Evolutionary conservation across 1,140 invertebrate species (phyloP), one percentile per base, ranked within the genome.

Genomic region (Mercenaria mercenaria): DNA sequence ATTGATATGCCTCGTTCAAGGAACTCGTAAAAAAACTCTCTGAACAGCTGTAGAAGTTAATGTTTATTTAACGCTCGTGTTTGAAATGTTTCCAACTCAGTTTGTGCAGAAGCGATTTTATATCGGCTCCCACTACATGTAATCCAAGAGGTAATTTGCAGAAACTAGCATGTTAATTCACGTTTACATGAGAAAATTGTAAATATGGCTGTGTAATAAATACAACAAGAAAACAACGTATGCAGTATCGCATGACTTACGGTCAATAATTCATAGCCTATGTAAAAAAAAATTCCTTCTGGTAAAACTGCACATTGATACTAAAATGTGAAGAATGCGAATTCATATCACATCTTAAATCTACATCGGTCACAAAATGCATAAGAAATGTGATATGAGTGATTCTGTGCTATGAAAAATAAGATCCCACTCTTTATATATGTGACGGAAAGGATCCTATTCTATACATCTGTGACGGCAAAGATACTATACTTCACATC

Each of bases 31-130:
- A 11, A 64, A 64, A 64, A 29, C 59, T 29, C n/a, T 29, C n/a
- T n/a, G 29, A 64, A 29, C 59, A 64, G 59, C 59, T 64, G 59
- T 64, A 64, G 59, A 64, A 29, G 43, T 64, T 64, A 29, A 64
- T 64, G 59, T 64, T 26, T 64, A 29, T 64, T 64, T 64, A 64
- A 64, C 26, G 6, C 59, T 29, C 26, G 59, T 64, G n/a, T 64
- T 64, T 64, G 59, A 64, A 64, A 64, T 64, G 59, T n/a, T 64
- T 64, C 59, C 59, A 64, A 64, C 8, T 47, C 3, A 3, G 52
- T 23, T 3, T 11, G 23, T 15, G 23, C 52, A 23, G 52, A 59
- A 59, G 52, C 4, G 23, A 59, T 59, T 23, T 23, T 59, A 6
- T 23, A 59, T 23, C 23, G 23, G 15, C 4, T 59, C 4, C 52